Conservation (phyloP, 2,888 invertebrate species). For the Serrognathus titanus region DNA sequence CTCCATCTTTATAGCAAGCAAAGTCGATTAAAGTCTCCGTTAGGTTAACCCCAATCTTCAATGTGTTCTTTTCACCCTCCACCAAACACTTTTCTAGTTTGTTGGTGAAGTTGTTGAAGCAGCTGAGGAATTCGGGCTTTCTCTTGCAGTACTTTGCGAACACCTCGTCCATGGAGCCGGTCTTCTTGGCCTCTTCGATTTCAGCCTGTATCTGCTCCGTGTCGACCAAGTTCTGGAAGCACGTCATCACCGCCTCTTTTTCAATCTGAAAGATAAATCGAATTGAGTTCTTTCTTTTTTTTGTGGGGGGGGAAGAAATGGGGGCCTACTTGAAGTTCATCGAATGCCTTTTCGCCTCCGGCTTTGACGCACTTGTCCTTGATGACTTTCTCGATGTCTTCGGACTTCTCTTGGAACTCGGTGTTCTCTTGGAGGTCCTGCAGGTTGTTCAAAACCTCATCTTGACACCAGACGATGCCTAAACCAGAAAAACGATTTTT, state of each 20-base stretch:
- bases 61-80: conserved; percentile 58
- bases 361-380: conserved; percentile 62
- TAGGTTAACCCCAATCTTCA: conserved; percentile 62
- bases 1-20: conserved; percentile 76
- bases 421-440: conserved; percentile 25
- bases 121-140: conserved; percentile 57
- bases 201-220: conserved; percentile 58
- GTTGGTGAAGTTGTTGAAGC: conserved; percentile 57
- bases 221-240: conserved; percentile 60
- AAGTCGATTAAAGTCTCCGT: conserved; percentile 69
- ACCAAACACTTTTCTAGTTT: conserved; percentile 63
- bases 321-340: conserved; percentile 51
- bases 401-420: conserved; percentile 32
- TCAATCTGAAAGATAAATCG: conserved; percentile 43
- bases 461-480: conserved; percentile 24
- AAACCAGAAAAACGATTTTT: too few relatives aligned
- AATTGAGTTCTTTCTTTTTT: not conserved
- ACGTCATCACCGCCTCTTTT: conserved; percentile 50
- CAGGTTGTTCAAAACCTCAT: conserved; percentile 12
- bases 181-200: conserved; percentile 66
- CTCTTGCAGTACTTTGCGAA: conserved; percentile 65
- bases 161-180: conserved; percentile 49
- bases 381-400: conserved; percentile 47
- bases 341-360: conserved; percentile 56
- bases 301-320: not conserved